These are phyloP conservation scores for Pao palembangensis DNA, from an alignment of 2,113 vertebrate species.

Conservation along the genomic window DNA sequence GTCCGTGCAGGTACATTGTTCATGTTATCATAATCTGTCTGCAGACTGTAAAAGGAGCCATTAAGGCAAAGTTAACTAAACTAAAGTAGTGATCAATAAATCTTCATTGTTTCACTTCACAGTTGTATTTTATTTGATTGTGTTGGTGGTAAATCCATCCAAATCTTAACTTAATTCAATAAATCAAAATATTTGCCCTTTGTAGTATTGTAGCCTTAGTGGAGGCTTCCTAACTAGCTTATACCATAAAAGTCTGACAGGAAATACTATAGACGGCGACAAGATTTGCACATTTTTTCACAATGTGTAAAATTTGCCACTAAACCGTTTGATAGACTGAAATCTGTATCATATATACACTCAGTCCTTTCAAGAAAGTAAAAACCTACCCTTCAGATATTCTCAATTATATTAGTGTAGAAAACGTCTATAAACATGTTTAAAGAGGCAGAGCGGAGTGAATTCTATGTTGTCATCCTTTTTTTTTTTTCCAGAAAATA, in stretches of 20 bases:
- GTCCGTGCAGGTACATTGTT: not conserved
- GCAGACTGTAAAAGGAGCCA: not conserved
- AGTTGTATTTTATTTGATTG: not conserved
- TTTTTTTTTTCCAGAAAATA: slow-evolving; percentile 15
- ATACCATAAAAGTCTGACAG: slow-evolving; percentile 15
- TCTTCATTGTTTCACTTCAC: not conserved
- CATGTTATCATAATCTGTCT: not conserved
- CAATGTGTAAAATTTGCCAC: not conserved
- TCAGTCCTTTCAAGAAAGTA: slow-evolving; percentile 8
- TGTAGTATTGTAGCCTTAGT: slow-evolving; percentile 8
- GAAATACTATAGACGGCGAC: slow-evolving; percentile 6
- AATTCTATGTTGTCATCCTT: not conserved
- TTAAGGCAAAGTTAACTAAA: not conserved
- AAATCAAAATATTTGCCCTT: slow-evolving; percentile 12
- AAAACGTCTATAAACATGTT: slow-evolving; percentile 17
- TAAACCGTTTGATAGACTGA: slow-evolving; percentile 9
- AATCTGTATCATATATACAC: slow-evolving; percentile 40
- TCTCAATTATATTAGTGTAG: slow-evolving; percentile 30
- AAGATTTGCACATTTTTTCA: slow-evolving; percentile 9
- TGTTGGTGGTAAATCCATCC: slow-evolving; percentile 7
- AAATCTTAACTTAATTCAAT: slow-evolving; percentile 22
- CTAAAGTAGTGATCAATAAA: not conserved
- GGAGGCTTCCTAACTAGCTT: slow-evolving; percentile 21
- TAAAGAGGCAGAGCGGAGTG: slow-evolving; percentile 6
- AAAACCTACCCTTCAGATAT: slow-evolving; percentile 13